Conservation (phyloP, 2,797 vertebrate species). For the Rachycentron canadum region DNA sequence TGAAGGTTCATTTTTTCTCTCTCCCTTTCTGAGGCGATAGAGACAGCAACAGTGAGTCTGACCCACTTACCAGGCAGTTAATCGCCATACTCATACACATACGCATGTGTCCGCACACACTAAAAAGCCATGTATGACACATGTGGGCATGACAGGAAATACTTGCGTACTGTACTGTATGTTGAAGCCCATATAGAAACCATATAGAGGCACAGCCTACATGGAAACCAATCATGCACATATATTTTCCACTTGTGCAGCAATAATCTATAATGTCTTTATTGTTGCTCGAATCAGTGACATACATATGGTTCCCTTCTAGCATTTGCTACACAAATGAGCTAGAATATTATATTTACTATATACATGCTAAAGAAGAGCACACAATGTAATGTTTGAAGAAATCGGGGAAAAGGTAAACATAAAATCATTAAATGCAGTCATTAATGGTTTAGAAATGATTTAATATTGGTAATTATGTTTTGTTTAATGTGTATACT, state of each 20-base stretch:
- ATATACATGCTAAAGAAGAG: neutral
- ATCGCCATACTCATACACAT: conserved; percentile 48
- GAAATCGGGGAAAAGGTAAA: neutral
- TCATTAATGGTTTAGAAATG: neutral
- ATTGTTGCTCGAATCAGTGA: conserved; percentile 30
- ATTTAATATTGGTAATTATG: conserved; percentile 1
- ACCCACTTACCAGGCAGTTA: conserved; percentile 80
- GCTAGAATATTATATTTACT: neutral
- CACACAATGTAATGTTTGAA: neutral
- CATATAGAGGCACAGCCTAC: conserved; percentile 18
- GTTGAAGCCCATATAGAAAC: conserved; percentile 33
- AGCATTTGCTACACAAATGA: neutral
- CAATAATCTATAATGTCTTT: conserved; percentile 40
- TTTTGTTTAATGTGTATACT: neutral
- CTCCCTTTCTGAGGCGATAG: conserved; percentile 48
- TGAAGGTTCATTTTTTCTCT: conserved; percentile 33
- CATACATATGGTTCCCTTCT: conserved; percentile 17
- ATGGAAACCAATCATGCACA: conserved; percentile 51
- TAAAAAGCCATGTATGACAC: conserved; percentile 50
- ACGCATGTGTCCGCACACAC: conserved; percentile 15
- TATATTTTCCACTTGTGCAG: conserved; percentile 22
- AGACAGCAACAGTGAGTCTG: conserved; percentile 67
- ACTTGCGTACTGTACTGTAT: conserved; percentile 36
- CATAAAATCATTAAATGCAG: neutral
- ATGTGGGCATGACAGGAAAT: conserved; percentile 43